These are phyloP conservation scores for Gadopsis marmoratus DNA, from an alignment of 2,797 vertebrate species.

Conservation along the genomic window DNA sequence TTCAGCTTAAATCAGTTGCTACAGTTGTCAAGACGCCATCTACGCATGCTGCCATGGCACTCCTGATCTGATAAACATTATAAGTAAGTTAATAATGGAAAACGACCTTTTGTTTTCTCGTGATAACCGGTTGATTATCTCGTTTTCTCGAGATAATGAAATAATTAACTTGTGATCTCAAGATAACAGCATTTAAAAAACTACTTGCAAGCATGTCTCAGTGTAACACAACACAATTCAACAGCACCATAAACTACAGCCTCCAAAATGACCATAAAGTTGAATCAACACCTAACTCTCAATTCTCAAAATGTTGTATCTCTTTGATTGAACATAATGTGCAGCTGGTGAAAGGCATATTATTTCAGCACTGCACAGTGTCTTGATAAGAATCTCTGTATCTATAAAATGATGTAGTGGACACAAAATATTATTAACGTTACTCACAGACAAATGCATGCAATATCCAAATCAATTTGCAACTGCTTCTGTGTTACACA, in stretches of 20 bases:
- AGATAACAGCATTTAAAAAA: too few species aligned
- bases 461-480: constrained; percentile 1
- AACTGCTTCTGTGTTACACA: constrained; percentile 44
- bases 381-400: not conserved
- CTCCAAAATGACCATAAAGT: not conserved
- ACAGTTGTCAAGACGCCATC: too few species aligned
- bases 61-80: too few species aligned
- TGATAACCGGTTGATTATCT: too few species aligned
- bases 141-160: too few species aligned
- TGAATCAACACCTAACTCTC: not conserved
- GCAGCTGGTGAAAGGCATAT: not conserved
- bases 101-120: too few species aligned
- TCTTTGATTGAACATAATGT: not conserved
- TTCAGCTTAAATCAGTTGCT: too few species aligned
- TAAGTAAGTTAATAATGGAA: too few species aligned
- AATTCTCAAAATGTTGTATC: not conserved
- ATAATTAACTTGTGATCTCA: too few species aligned
- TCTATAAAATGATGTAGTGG: not conserved
- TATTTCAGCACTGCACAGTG: not conserved
- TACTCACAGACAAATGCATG: not conserved
- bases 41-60: too few species aligned
- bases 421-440: not conserved
- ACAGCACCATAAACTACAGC: not conserved
- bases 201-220: too few species aligned
- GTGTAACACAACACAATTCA: not conserved